Percentiles rank a stretch among this genome's conserved stretches.
Conservation (phyloP, 2,113 vertebrate species). For the Nothocercus julius region DNA sequence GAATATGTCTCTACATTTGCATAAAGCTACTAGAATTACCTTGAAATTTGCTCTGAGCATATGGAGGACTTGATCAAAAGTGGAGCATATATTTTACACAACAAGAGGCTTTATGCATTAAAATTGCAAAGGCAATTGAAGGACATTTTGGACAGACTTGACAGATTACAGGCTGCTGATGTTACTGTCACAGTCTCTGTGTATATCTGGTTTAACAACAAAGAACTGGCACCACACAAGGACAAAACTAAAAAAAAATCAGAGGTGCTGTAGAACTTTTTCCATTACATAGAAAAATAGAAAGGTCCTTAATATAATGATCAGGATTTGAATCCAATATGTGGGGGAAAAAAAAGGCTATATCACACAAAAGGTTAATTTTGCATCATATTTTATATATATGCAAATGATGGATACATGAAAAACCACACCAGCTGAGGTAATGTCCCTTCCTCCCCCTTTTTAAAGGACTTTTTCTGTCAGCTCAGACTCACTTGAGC, state of each 20-base stretch:
- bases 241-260: conserved; percentile 30
- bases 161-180: conserved; percentile 53
- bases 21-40: background rate
- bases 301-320: background rate
- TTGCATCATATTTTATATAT: background rate
- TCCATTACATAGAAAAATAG: background rate
- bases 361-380: background rate
- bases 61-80: conserved; percentile 31
- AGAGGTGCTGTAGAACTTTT: background rate
- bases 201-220: conserved; percentile 57
- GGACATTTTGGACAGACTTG: conserved; percentile 38
- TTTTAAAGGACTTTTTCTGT: background rate
- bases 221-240: conserved; percentile 48
- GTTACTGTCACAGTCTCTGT: conserved; percentile 50
- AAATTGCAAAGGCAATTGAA: conserved; percentile 58
- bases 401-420: background rate
- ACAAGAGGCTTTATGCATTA: conserved; percentile 3
- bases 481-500: background rate
- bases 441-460: background rate
- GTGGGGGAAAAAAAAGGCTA: background rate
- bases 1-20: conserved; percentile 22
- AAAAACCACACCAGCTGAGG: background rate
- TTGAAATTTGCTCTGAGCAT: conserved; percentile 48
- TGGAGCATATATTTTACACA: conserved; percentile 31
- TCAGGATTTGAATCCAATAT: background rate